Percentiles rank a stretch among this genome's conserved stretches.
These are phyloP conservation scores for Ellobius talpinus DNA, from an alignment of 2,113 vertebrate species.

Conservation along the genomic window DNA sequence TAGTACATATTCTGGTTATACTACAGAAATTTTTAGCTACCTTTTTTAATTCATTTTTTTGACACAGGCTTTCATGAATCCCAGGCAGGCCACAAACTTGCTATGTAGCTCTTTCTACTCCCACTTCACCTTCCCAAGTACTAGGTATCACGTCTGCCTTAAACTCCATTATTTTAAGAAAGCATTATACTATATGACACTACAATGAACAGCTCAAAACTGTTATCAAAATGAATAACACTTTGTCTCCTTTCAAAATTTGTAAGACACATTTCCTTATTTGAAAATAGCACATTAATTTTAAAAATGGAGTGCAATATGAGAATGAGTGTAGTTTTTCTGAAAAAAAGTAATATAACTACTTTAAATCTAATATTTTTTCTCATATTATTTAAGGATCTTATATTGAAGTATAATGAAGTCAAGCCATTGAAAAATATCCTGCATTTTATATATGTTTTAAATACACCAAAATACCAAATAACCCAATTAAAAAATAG, in stretches of 20 bases:
- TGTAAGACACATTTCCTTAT: neutral
- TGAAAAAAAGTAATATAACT: neutral
- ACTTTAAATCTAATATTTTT: too few relatives aligned
- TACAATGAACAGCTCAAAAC: neutral
- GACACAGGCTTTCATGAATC: neutral
- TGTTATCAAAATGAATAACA: neutral
- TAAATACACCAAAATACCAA: too few relatives aligned
- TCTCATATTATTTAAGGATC: too few relatives aligned
- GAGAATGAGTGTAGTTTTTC: neutral
- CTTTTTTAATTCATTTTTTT: neutral
- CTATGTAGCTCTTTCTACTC: neutral
- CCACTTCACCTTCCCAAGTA: neutral
- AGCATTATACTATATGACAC: neutral
- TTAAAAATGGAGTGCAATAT: neutral
- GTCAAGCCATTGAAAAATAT: too few relatives aligned
- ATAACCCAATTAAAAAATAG: too few relatives aligned
- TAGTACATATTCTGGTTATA: neutral
- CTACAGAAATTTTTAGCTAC: neutral
- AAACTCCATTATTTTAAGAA: neutral
- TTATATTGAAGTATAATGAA: too few relatives aligned
- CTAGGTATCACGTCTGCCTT: neutral
- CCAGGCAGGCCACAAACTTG: neutral
- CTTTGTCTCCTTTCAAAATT: conserved; percentile 2
- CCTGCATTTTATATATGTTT: too few relatives aligned
- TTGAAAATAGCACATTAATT: neutral